Conservation (phyloP, 2,888 invertebrate species). For the Conchocele bisecta region DNA sequence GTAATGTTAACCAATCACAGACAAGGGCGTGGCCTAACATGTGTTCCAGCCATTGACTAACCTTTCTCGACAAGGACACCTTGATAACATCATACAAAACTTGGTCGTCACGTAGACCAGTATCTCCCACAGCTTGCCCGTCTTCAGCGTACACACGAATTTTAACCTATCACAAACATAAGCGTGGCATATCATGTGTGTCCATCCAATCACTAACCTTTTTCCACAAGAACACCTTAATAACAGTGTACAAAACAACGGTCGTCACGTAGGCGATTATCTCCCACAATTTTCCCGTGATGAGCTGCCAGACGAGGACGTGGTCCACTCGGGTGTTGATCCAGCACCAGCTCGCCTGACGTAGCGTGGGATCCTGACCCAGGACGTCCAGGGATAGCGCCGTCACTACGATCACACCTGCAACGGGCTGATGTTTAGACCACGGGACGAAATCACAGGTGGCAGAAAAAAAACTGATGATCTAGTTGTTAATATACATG, state of each 20-base stretch:
- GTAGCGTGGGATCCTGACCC: constrained; percentile 69
- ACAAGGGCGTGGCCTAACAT: no score
- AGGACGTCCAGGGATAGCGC: constrained; percentile 64
- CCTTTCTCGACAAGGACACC: constrained; percentile 63
- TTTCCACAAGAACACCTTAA: constrained; percentile 62
- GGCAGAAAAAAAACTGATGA: no score
- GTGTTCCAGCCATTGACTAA: no score
- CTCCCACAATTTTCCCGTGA: constrained; percentile 76
- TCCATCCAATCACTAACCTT: constrained; percentile 61
- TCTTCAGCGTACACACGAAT: constrained; percentile 73
- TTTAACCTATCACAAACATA: no score
- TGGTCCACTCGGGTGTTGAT: constrained; percentile 65
- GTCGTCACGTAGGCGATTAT: constrained; percentile 66
- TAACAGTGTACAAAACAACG: constrained; percentile 61
- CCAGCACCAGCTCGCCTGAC: constrained; percentile 77
- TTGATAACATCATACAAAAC: constrained; percentile 64
- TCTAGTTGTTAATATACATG: no score
- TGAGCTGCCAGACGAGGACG: constrained; percentile 71
- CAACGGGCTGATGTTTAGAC: constrained; percentile 1
- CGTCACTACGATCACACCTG: constrained; percentile 61
- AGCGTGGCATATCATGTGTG: no score
- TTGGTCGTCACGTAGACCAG: constrained; percentile 62
- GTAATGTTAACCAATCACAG: no score
- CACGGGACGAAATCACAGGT: no score
- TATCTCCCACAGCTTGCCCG: constrained; percentile 76